A percentile compares a stretch with the other conserved stretches of the same genome.
Conservation (phyloP, 2,797 vertebrate genomes). For the Aplochiton taeniatus region DNA sequence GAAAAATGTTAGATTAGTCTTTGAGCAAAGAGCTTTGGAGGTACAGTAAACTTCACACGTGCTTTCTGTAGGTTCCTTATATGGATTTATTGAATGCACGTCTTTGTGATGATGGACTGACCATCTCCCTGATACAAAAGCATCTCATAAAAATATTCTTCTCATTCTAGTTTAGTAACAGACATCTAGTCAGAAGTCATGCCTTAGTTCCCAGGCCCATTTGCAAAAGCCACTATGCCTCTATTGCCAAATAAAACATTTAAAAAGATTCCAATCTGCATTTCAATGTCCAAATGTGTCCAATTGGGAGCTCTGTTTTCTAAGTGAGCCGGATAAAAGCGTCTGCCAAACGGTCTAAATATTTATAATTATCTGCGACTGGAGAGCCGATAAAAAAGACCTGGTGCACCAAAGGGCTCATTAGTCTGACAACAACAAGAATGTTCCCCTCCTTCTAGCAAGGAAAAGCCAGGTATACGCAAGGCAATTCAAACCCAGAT, state of each 20-base stretch:
- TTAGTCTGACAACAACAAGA: slow-evolving; percentile 64
- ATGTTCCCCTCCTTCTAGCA: slow-evolving; percentile 41
- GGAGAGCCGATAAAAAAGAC: slow-evolving; percentile 62
- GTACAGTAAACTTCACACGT: no score
- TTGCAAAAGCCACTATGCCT: slow-evolving; percentile 48
- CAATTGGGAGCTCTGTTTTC: slow-evolving; percentile 60
- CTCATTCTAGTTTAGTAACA: no score
- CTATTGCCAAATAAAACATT: slow-evolving; percentile 60
- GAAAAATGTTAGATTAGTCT: no score
- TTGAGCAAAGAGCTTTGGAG: no score
- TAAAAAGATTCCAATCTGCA: slow-evolving; percentile 66
- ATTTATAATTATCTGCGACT: slow-evolving; percentile 71
- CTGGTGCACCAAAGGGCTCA: slow-evolving; percentile 63
- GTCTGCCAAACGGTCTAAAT: slow-evolving; percentile 68
- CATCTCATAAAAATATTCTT: no score
- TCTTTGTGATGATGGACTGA: slow-evolving; percentile 8
- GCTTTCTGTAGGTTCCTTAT: no score
- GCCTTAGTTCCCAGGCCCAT: slow-evolving; percentile 41
- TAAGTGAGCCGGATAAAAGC: slow-evolving; percentile 69
- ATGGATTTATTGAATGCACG: no score
- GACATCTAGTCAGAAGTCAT: slow-evolving; percentile 13
- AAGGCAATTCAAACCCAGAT: slow-evolving; percentile 49
- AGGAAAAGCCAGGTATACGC: slow-evolving; percentile 53
- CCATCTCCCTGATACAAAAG: no score
- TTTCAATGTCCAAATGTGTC: slow-evolving; percentile 70